Evolutionary conservation across 2,113 vertebrate genomes (phyloP).

Genomic region (Chlorodrepanis virens): DNA sequence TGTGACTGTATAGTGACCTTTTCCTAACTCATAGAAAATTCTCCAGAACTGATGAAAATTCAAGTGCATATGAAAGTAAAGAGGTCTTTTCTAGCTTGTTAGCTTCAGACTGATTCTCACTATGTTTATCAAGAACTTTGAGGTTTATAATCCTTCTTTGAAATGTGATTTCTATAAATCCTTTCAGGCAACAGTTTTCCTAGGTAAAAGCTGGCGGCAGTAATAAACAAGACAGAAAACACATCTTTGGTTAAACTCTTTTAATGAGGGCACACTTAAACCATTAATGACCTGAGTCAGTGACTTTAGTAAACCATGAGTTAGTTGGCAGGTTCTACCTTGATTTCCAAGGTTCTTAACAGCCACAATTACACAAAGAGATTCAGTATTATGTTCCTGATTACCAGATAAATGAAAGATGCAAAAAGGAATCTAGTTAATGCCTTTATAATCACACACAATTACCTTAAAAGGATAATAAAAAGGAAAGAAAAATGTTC

Average conservation of each 20-base stretch:
- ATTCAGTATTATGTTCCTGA: conserved; percentile 24
- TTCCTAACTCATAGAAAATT: neutral
- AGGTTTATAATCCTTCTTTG: neutral
- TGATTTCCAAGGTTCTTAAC: conserved; percentile 1
- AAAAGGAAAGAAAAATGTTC: conserved; percentile 21
- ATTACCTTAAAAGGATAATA: conserved; percentile 53
- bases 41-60: neutral
- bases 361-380: conserved; percentile 21
- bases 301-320: conserved; percentile 2
- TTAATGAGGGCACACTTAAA: conserved; percentile 5
- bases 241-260: conserved; percentile 26
- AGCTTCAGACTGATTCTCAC: neutral
- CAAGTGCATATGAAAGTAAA: neutral
- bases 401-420: conserved; percentile 52
- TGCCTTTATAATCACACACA: conserved; percentile 44
- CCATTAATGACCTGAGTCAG: conserved; percentile 18
- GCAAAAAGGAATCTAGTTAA: conserved; percentile 30
- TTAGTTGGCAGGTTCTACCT: neutral
- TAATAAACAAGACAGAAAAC: neutral
- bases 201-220: neutral
- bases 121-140: neutral
- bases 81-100: neutral
- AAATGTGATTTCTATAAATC: neutral
- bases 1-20: neutral
- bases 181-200: neutral